These are phyloP conservation scores for Cistogaster globosa DNA, from an alignment of 2,888 invertebrate genomes.

Conservation along the genomic window DNA sequence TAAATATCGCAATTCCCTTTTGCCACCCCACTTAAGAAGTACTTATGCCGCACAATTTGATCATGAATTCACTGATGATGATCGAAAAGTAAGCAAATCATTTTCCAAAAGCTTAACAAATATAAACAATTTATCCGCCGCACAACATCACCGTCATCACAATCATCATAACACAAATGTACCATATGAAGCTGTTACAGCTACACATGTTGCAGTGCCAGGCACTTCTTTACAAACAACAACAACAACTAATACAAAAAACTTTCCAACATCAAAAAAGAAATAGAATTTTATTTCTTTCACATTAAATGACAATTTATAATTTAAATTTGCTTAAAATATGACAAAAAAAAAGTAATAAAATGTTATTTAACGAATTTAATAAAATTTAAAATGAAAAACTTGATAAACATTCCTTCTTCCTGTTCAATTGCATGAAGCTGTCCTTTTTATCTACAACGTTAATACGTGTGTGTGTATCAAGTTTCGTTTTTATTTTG, in stretches of 20 bases:
- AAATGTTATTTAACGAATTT: constrained; percentile 6
- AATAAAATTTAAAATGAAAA: constrained; percentile 5
- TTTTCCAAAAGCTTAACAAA: constrained; percentile 33
- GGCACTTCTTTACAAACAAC: constrained; percentile 25
- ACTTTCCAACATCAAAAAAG: constrained; percentile 51
- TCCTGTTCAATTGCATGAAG: constrained; percentile 22
- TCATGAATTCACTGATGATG: constrained; percentile 86
- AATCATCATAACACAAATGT: constrained; percentile 26
- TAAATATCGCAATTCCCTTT: constrained; percentile 90
- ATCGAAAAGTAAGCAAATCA: constrained; percentile 85
- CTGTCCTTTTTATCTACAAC: not conserved
- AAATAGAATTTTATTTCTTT: constrained; percentile 59
- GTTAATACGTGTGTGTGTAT: not conserved
- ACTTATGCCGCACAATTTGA: constrained; percentile 93
- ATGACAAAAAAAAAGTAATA: not conserved
- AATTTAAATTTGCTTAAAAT: constrained; percentile 8
- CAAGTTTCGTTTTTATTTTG: not conserved
- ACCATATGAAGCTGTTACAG: constrained; percentile 34
- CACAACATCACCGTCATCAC: constrained; percentile 51
- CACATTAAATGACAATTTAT: constrained; percentile 44
- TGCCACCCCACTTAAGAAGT: constrained; percentile 93
- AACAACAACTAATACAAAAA: constrained; percentile 42
- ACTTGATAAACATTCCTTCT: not conserved
- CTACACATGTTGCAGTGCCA: constrained; percentile 42
- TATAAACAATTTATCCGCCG: constrained; percentile 29